phyloP scores from a whole-genome alignment of 2,113 vertebrate genomes.

The Carassius auratus region DNA sequence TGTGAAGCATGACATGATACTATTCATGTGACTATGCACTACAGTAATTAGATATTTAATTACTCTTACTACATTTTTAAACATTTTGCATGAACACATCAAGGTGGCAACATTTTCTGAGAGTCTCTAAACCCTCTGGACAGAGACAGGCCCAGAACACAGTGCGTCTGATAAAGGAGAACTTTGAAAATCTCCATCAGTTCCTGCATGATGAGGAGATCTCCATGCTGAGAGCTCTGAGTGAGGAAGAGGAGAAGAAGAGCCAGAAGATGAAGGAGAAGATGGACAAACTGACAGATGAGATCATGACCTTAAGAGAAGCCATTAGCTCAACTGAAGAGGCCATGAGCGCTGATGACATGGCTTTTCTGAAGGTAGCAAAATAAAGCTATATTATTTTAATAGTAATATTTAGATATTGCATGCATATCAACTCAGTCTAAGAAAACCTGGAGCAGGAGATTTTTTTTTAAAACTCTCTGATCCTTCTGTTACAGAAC shows the following conservation, averaged over 20 bases:
- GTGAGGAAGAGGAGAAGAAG: slow-evolving; percentile 66
- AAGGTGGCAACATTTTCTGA: not conserved
- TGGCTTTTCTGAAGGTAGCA: slow-evolving; percentile 60
- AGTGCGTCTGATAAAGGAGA: slow-evolving; percentile 53
- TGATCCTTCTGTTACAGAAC: slow-evolving; percentile 57
- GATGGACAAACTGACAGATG: slow-evolving; percentile 51
- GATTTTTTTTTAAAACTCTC: not conserved
- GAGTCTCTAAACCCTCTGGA: not conserved
- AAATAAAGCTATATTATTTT: not conserved
- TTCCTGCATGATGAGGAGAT: slow-evolving; percentile 65
- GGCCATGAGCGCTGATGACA: slow-evolving; percentile 52
- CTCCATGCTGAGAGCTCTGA: slow-evolving; percentile 51
- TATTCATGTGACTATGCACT: not conserved
- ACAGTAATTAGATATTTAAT: not conserved
- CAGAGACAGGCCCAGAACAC: slow-evolving; percentile 61
- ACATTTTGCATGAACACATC: not conserved
- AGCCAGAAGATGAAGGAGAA: slow-evolving; percentile 57
- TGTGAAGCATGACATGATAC: not conserved
- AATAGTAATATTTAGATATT: not conserved
- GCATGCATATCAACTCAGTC: not conserved
- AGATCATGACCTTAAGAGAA: slow-evolving; percentile 53
- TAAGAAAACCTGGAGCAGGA: not conserved
- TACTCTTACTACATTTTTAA: not conserved
- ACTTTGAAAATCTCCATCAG: slow-evolving; percentile 69
- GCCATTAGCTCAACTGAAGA: slow-evolving; percentile 56